Evolutionary conservation across 2,797 vertebrate genomes (phyloP).

Genomic region (Hippopotamyrus pictus): DNA sequence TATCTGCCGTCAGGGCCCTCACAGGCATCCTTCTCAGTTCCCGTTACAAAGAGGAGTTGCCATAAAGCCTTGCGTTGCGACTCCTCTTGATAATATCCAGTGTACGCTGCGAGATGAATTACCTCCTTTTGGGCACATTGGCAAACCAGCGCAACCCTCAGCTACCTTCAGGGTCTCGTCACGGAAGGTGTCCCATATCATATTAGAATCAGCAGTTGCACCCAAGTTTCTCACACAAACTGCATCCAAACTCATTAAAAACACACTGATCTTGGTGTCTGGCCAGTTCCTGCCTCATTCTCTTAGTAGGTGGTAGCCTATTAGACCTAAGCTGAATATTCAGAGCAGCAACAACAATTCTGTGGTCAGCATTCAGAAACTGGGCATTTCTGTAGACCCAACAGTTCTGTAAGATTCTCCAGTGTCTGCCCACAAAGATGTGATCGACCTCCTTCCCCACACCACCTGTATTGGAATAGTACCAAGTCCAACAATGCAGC

Average conservation of each 20-base stretch:
- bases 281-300: background rate
- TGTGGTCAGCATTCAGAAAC: background rate
- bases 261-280: background rate
- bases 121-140: background rate
- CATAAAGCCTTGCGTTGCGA: background rate
- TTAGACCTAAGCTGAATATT: background rate
- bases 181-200: background rate
- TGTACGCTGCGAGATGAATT: background rate
- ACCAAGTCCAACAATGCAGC: background rate
- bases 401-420: background rate
- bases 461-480: background rate
- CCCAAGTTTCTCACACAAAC: background rate
- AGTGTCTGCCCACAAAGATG: background rate
- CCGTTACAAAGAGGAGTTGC: background rate
- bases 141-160: background rate
- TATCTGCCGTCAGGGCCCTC: background rate
- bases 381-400: background rate
- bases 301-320: background rate
- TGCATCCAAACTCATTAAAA: background rate
- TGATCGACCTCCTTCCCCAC: background rate
- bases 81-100: background rate
- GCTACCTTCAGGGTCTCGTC: background rate
- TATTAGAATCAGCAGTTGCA: background rate
- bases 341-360: background rate
- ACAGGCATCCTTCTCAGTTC: background rate